Percentiles rank a stretch among this genome's conserved stretches.
phyloP scores from a whole-genome alignment of 2,888 invertebrate genomes.

The Lampropteryx suffumata region DNA sequence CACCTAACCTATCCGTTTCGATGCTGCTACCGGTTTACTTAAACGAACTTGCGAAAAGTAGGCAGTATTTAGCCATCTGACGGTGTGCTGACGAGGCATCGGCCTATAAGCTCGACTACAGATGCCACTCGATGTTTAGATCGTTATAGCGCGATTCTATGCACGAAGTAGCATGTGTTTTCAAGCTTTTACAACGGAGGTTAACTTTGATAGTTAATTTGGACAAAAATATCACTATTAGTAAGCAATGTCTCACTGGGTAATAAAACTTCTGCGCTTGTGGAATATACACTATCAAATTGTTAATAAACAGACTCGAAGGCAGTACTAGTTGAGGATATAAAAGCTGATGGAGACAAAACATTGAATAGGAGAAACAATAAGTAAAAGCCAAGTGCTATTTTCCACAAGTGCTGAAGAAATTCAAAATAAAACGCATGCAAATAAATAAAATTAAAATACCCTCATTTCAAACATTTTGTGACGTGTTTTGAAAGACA shows the following conservation, averaged over 20 bases:
- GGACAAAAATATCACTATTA: constrained; percentile 22
- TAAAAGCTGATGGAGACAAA: no score
- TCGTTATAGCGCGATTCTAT: neutral
- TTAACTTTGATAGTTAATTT: constrained; percentile 24
- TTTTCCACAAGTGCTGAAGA: constrained; percentile 22
- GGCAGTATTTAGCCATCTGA: neutral
- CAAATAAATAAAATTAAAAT: constrained; percentile 27
- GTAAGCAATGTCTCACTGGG: constrained; percentile 27
- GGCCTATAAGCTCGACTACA: constrained; percentile 5
- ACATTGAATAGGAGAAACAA: neutral
- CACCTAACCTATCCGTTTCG: constrained; percentile 1
- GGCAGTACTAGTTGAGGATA: no score
- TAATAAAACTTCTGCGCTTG: constrained; percentile 16
- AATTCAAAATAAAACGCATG: constrained; percentile 26
- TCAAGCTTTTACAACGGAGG: constrained; percentile 24
- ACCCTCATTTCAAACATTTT: constrained; percentile 19
- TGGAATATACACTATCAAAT: constrained; percentile 9
- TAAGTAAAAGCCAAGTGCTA: neutral
- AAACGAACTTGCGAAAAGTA: neutral
- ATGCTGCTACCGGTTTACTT: neutral
- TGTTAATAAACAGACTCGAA: neutral
- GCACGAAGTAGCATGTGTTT: constrained; percentile 10
- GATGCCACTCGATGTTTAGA: constrained; percentile 1
- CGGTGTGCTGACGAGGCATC: constrained; percentile 2
- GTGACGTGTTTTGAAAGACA: constrained; percentile 14